Evolutionary conservation across 2,113 vertebrate genomes (phyloP).

Genomic region (Maccullochella peelii): DNA sequence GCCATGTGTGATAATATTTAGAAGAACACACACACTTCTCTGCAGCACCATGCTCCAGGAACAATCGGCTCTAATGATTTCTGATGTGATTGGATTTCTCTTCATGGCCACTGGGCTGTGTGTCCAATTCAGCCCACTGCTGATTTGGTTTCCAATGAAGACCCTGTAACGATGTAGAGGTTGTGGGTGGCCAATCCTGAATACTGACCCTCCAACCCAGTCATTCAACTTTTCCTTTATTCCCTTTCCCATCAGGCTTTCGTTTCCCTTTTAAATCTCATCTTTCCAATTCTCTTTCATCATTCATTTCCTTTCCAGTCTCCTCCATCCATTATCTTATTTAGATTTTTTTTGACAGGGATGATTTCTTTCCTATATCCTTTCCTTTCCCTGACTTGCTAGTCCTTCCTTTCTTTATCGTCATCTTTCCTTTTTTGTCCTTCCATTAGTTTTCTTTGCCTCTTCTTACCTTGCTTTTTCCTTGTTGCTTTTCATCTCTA

Average conservation of each 20-base stretch:
- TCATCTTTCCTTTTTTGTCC: neutral
- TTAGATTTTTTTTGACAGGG: neutral
- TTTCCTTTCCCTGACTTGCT: neutral
- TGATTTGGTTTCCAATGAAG: constrained; percentile 60
- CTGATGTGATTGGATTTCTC: constrained; percentile 69
- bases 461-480: neutral
- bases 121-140: constrained; percentile 43
- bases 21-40: neutral
- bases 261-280: neutral
- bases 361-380: neutral
- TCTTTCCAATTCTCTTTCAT: neutral
- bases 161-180: constrained; percentile 28
- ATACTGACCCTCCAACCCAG: constrained; percentile 5
- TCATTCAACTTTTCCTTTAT: neutral
- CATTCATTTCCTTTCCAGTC: neutral
- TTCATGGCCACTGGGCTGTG: constrained; percentile 64
- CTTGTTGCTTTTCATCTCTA: neutral
- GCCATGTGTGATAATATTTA: constrained; percentile 35
- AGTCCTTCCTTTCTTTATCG: neutral
- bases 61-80: constrained; percentile 67
- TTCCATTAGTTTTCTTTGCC: neutral
- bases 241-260: neutral
- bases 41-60: constrained; percentile 38
- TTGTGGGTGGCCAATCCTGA: constrained; percentile 15
- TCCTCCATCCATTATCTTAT: neutral